Evolutionary conservation across 2,888 invertebrate species (phyloP), one percentile per base, ranked within the genome.

Genomic region (Cataglyphis albicans): DNA sequence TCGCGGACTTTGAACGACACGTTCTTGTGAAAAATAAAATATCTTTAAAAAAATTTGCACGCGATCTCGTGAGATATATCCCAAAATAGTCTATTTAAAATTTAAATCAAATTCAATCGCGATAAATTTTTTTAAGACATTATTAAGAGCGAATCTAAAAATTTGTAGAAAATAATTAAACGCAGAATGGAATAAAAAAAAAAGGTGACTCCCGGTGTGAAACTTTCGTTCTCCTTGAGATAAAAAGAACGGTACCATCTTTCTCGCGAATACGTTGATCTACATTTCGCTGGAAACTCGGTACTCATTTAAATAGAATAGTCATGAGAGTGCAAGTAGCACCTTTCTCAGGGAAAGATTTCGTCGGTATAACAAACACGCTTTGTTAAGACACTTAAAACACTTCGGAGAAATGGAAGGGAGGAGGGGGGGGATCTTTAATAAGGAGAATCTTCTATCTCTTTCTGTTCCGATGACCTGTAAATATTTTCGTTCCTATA

Each of bases 261-360:
- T 81, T 52, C 82, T 52, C 78, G 76, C 65, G 85, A 87, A 88
- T 84, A 57, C 78, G 78, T 83, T 76, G 84, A 83, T 90, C 86
- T 67, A 85, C 83, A 82, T 86, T 65, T 48, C 81, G 64, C 73
- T 63, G 63, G 35, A 64, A 85, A 74, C 2, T 52, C 59, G 80
- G 81, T 81, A 68, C 87, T 87, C 89, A 90, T 92, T 91, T 88
- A 87, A 90, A 91, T 91, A 85, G 87, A 93, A 93, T 91, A 85
- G 88, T 84, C 91, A 91, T 90, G 90, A 92, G 92, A 89, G 89
- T 91, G 88, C 91, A 90, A 90, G 91, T 92, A 92, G 88, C 92
- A 93, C 89, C 89, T 91, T 92, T 93, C 91, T 88, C 92, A 92
- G 83, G 89, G 82, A 78, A 86, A 67, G 70, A 74, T 85, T 72